Evolutionary conservation across 1,140 invertebrate genomes (phyloP).

Genomic region (Drosophila aff.): DNA sequence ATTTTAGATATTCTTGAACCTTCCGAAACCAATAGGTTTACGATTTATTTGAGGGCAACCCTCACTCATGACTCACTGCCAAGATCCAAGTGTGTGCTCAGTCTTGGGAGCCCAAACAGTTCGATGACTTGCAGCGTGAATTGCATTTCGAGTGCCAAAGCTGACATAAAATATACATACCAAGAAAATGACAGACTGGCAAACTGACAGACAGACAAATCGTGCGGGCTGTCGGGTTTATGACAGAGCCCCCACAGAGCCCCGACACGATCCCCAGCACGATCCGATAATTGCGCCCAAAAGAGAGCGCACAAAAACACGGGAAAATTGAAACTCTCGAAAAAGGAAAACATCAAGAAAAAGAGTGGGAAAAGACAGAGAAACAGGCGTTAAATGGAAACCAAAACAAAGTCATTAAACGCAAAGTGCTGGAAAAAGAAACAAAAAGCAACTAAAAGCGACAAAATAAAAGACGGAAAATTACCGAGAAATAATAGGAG

Average conservation of each 20-base stretch:
- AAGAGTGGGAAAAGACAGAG: constrained; percentile 8
- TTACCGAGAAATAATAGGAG: constrained; percentile 57
- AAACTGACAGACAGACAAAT: constrained; percentile 17
- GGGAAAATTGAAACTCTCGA: constrained; percentile 34
- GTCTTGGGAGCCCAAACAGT: constrained; percentile 22
- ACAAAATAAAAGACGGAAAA: constrained; percentile 60
- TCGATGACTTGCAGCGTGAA: constrained; percentile 51
- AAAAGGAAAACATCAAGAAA: background rate
- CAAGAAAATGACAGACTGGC: constrained; percentile 14
- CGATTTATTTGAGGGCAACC: background rate
- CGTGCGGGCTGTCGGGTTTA: constrained; percentile 6
- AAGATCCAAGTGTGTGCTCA: background rate
- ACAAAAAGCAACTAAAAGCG: constrained; percentile 16
- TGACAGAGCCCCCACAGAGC: background rate
- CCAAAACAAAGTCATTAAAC: constrained; percentile 64
- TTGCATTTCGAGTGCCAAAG: constrained; percentile 44
- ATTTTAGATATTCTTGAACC: background rate
- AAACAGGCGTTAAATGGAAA: constrained; percentile 65
- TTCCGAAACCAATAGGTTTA: background rate
- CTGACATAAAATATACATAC: constrained; percentile 1
- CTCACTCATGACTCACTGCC: background rate
- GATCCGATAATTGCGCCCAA: constrained; percentile 41
- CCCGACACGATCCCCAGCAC: constrained; percentile 33
- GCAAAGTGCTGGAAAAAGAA: constrained; percentile 8
- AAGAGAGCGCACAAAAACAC: constrained; percentile 16